Evolutionary conservation across 2,797 vertebrate species (phyloP).

Genomic region (Sebastes cheni): DNA sequence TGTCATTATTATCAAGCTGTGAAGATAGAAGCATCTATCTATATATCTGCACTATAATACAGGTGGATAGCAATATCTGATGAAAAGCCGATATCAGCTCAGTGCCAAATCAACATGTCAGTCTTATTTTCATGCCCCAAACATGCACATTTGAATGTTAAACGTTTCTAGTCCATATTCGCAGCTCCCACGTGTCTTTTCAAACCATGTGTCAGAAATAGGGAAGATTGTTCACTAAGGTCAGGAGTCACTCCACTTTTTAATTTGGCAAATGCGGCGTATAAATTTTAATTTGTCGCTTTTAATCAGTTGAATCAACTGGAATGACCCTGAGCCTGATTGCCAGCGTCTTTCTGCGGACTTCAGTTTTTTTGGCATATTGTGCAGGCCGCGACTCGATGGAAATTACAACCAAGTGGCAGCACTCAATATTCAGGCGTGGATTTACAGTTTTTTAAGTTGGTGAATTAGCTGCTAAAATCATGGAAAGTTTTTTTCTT

Average conservation of each 20-base stretch:
- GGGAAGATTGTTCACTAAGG: constrained; percentile 41
- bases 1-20: not conserved
- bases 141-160: constrained; percentile 9
- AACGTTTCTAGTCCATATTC: not conserved
- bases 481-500: not conserved
- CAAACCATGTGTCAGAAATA: constrained; percentile 21
- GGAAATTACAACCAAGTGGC: constrained; percentile 2
- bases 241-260: constrained; percentile 55
- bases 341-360: constrained; percentile 45
- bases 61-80: not conserved
- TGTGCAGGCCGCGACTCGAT: constrained; percentile 13
- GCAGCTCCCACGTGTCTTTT: constrained; percentile 2
- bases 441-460: not conserved
- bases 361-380: constrained; percentile 28
- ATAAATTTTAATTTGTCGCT: constrained; percentile 70
- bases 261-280: constrained; percentile 63
- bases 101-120: constrained; percentile 3
- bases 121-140: not conserved
- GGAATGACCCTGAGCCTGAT: constrained; percentile 62
- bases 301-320: constrained; percentile 67
- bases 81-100: not conserved
- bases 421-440: constrained; percentile 5
- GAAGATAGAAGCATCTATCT: not conserved
- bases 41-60: not conserved
- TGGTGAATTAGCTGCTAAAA: not conserved